phyloP scores from a whole-genome alignment of 2,113 vertebrate genomes.

The Neotoma lepida region DNA sequence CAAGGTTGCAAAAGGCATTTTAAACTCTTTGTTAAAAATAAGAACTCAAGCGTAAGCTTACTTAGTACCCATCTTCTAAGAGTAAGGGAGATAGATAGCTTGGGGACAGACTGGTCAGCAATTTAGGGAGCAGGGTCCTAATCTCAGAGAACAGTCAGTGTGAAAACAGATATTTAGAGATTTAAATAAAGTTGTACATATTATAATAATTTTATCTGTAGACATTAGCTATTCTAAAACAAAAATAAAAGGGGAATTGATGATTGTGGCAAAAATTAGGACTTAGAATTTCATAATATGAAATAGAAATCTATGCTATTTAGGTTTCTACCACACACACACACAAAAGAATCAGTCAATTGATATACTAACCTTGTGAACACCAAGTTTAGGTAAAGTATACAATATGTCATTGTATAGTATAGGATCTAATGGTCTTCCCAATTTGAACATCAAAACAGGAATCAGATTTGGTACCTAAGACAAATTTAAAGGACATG shows the following conservation, averaged over 20 bases:
- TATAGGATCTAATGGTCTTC: constrained; percentile 87
- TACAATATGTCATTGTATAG: constrained; percentile 90
- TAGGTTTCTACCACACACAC: neutral
- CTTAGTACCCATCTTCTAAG: neutral
- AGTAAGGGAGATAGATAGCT: neutral
- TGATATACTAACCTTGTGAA: constrained; percentile 92
- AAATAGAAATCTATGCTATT: neutral
- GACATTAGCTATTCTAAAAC: neutral
- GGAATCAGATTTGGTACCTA: constrained; percentile 94
- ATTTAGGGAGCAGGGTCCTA: neutral
- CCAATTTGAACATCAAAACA: constrained; percentile 93
- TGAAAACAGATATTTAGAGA: constrained; percentile 18
- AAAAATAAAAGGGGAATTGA: neutral
- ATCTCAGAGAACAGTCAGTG: neutral
- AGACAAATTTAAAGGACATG: constrained; percentile 68
- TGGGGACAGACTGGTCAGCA: neutral
- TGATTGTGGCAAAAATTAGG: neutral
- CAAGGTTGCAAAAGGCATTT: neutral
- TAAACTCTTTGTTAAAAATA: neutral
- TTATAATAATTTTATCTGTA: constrained; percentile 14
- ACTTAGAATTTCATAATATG: constrained; percentile 19
- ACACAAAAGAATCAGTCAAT: neutral
- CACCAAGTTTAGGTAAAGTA: constrained; percentile 92
- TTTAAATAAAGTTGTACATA: constrained; percentile 39
- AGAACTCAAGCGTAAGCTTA: neutral